Conservation (phyloP, 2,797 vertebrate species). For the Pipistrellus pygmaeus region DNA sequence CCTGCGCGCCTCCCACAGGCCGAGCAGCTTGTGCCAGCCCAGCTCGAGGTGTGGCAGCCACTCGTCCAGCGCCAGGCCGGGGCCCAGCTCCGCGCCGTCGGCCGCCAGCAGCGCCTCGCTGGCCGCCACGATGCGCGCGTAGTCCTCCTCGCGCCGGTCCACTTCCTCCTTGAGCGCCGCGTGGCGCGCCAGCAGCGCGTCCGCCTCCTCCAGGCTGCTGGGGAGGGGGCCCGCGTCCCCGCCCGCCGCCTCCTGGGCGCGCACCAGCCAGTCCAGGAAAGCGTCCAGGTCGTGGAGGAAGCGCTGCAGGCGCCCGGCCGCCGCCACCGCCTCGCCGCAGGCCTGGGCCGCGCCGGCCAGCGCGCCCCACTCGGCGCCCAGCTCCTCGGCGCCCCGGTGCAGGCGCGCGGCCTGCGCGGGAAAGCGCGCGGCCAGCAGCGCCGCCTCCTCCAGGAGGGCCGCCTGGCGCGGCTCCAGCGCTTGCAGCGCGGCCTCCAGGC, state of each 20-base stretch:
- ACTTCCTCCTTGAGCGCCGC: constrained; percentile 96
- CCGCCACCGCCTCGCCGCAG: constrained; percentile 94
- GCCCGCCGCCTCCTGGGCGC: constrained; percentile 92
- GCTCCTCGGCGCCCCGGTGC: constrained; percentile 93
- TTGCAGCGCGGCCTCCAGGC: constrained; percentile 94
- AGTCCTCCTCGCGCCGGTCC: constrained; percentile 94
- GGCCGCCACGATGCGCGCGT: constrained; percentile 94
- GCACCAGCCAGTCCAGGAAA: constrained; percentile 96
- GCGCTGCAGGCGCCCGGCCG: constrained; percentile 93
- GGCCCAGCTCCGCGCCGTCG: constrained; percentile 92
- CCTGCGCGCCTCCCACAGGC: constrained; percentile 95
- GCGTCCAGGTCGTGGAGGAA: constrained; percentile 96
- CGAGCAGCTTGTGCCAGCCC: constrained; percentile 95
- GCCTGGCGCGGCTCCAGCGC: constrained; percentile 94
- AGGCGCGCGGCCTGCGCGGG: constrained; percentile 90
- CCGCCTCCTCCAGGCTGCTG: constrained; percentile 91
- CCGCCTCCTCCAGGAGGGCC: constrained; percentile 93
- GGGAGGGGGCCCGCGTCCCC: constrained; percentile 92
- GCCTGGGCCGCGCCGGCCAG: constrained; percentile 92
- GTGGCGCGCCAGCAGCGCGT: constrained; percentile 92
- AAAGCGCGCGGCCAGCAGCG: constrained; percentile 91
- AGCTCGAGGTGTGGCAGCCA: constrained; percentile 97
- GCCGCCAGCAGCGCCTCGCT: constrained; percentile 92
- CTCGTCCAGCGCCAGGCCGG: constrained; percentile 93
- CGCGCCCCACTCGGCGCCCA: constrained; percentile 94